Evolutionary conservation across 2,797 vertebrate species (phyloP).

Genomic region (Rhincodon typus): DNA sequence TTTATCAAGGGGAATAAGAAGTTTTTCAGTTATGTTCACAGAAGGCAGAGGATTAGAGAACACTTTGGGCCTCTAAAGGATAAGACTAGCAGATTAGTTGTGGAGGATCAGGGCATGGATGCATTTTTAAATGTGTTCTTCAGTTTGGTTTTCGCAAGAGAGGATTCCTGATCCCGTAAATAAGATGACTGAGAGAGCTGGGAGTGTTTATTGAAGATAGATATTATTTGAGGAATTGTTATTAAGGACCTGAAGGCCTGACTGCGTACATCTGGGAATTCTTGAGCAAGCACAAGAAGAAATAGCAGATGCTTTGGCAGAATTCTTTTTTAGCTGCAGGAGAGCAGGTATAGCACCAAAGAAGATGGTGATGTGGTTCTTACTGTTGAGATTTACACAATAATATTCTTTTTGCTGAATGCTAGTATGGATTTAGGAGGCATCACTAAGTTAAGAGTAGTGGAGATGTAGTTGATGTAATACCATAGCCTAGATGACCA

Average conservation of each 20-base stretch:
- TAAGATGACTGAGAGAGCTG: slow-evolving; percentile 36
- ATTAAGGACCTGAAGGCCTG: slow-evolving; percentile 36
- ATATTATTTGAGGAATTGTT: slow-evolving; percentile 33
- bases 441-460: neutral
- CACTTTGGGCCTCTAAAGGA: slow-evolving; percentile 31
- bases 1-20: slow-evolving; percentile 35
- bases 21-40: slow-evolving; percentile 36
- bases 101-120: slow-evolving; percentile 36
- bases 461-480: neutral
- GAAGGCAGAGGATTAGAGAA: slow-evolving; percentile 36
- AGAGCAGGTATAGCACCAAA: slow-evolving; percentile 15
- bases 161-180: slow-evolving; percentile 37
- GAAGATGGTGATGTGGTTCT: slow-evolving; percentile 29
- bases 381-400: slow-evolving; percentile 24
- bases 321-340: slow-evolving; percentile 24
- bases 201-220: slow-evolving; percentile 36
- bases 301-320: slow-evolving; percentile 18
- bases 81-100: slow-evolving; percentile 37
- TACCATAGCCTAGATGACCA: neutral
- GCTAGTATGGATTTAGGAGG: slow-evolving; percentile 21
- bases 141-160: slow-evolving; percentile 36
- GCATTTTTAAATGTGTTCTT: slow-evolving; percentile 38
- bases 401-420: slow-evolving; percentile 31
- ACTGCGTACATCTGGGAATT: slow-evolving; percentile 36
- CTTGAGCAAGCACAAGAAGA: slow-evolving; percentile 23